phyloP scores from a whole-genome alignment of 2,888 invertebrate species.

The Pristionchus maxplancki region DNA sequence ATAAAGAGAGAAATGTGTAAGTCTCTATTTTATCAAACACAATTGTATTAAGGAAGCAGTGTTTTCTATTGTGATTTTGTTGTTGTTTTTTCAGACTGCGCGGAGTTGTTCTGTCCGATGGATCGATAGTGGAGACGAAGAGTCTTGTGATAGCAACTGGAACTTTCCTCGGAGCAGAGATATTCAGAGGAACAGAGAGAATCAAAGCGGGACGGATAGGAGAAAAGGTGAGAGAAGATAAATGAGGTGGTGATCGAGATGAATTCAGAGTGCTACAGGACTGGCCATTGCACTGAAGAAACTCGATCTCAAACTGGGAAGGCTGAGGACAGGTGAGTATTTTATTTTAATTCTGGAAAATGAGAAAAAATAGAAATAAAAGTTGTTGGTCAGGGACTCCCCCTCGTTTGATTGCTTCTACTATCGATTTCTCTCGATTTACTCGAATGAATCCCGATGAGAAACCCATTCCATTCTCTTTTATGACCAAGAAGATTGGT shows the following conservation, averaged over 20 bases:
- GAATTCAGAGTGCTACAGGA: constrained; percentile 76
- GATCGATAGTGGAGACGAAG: constrained; percentile 78
- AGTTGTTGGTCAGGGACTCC: constrained; percentile 14
- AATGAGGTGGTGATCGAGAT: neutral
- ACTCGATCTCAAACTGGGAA: constrained; percentile 84
- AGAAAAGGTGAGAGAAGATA: constrained; percentile 60
- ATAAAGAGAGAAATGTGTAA: constrained; percentile 6
- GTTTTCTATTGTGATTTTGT: neutral
- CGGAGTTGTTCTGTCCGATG: constrained; percentile 49
- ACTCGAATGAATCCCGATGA: constrained; percentile 65
- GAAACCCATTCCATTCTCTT: constrained; percentile 79
- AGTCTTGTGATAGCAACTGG: constrained; percentile 90
- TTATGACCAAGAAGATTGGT: constrained; percentile 79
- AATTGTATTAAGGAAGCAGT: neutral
- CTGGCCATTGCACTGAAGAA: constrained; percentile 47
- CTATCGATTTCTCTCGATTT: constrained; percentile 74
- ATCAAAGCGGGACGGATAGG: constrained; percentile 85
- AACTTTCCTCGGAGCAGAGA: constrained; percentile 89
- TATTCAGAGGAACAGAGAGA: constrained; percentile 87
- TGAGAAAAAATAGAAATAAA: neutral
- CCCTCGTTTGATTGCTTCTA: constrained; percentile 47
- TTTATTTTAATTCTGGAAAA: neutral
- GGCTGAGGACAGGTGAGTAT: constrained; percentile 86
- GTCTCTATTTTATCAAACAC: neutral
- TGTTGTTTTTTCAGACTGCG: neutral